Percentiles rank a stretch among this genome's conserved stretches.
These are phyloP conservation scores for Stigmatopora nigra DNA, from an alignment of 2,113 vertebrate genomes.

Conservation along the genomic window DNA sequence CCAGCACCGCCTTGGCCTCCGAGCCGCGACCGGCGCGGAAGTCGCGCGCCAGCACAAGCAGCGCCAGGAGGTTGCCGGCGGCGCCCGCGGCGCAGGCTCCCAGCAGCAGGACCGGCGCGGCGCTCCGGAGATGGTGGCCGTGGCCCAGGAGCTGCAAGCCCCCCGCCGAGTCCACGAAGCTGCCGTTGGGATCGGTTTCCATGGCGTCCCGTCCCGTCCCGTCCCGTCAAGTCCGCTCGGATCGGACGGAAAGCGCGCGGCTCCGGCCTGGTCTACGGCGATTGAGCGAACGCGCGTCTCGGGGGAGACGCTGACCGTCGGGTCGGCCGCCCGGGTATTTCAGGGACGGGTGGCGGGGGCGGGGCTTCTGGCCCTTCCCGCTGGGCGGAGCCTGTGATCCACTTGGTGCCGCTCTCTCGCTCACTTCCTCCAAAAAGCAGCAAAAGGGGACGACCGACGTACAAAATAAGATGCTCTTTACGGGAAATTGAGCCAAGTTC, in stretches of 20 bases:
- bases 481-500: no score
- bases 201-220: constrained; percentile 10
- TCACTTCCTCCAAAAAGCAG: no score
- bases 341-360: no score
- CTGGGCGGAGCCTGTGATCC: no score
- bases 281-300: no score
- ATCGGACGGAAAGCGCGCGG: background rate
- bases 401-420: no score
- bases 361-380: no score
- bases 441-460: no score
- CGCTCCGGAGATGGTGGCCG: constrained; percentile 53
- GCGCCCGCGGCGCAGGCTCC: constrained; percentile 65
- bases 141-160: constrained; percentile 59
- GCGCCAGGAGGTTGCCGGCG: constrained; percentile 66
- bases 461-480: no score
- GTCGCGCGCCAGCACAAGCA: constrained; percentile 63
- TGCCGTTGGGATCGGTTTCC: constrained; percentile 59
- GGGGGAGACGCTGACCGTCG: no score
- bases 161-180: constrained; percentile 61
- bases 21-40: constrained; percentile 56
- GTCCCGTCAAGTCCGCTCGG: background rate
- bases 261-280: no score
- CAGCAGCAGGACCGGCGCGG: constrained; percentile 61
- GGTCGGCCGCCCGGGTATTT: no score
- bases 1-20: constrained; percentile 61